A percentile compares a stretch with the other conserved stretches of the same genome.
Evolutionary conservation across 2,113 vertebrate genomes (phyloP).

Genomic region (Gymnobelideus leadbeateri): DNA sequence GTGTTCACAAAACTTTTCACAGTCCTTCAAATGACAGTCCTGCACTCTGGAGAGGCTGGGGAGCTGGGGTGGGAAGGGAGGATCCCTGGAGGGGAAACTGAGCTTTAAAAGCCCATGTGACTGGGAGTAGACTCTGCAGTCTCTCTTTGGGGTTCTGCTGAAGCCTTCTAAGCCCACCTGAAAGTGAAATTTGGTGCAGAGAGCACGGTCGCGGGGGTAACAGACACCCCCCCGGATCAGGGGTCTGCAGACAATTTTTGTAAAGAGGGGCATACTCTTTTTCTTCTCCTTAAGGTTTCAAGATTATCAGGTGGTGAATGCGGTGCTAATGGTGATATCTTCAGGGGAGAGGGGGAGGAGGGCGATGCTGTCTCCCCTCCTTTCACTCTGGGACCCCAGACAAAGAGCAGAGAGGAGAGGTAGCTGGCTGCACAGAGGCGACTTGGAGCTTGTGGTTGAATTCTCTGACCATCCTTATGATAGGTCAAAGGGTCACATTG

Average conservation of each 20-base stretch:
- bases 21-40: background rate
- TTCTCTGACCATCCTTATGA: background rate
- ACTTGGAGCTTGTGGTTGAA: background rate
- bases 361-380: too few relatives aligned
- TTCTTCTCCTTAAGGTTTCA: background rate
- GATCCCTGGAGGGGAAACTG: background rate
- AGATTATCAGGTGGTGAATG: too few relatives aligned
- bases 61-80: background rate
- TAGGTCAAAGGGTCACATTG: too few relatives aligned
- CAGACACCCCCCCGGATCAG: background rate
- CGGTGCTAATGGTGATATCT: background rate
- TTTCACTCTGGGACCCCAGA: background rate
- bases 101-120: background rate
- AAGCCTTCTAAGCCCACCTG: background rate
- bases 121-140: background rate
- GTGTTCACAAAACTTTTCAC: background rate
- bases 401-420: background rate
- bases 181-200: background rate
- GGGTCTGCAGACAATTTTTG: background rate
- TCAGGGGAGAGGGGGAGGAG: background rate
- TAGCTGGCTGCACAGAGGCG: background rate
- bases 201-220: background rate
- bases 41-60: background rate
- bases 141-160: background rate
- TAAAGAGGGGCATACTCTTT: background rate